Percentiles rank a stretch among this genome's conserved stretches.
Conservation (phyloP, 2,113 vertebrate genomes). For the Macheiramphus alcinus region DNA sequence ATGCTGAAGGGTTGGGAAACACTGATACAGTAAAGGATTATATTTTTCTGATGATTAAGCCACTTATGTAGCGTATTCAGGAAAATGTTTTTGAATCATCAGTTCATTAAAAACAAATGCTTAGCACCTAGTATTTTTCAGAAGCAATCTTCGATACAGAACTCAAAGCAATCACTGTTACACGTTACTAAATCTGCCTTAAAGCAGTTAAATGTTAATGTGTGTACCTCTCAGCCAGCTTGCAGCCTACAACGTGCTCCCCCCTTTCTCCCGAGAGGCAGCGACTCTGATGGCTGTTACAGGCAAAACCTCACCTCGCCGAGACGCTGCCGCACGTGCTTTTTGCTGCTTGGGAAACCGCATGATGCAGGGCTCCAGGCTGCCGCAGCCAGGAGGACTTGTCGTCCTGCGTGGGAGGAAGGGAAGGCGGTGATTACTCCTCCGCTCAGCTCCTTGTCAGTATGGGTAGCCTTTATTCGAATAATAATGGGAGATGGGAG, state of each 20-base stretch:
- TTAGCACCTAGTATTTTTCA: neutral
- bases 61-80: fast-evolving
- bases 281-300: neutral
- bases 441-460: neutral
- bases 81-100: neutral
- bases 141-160: neutral
- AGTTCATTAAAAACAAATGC: neutral
- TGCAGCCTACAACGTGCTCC: neutral
- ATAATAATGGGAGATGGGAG: neutral
- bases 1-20: neutral
- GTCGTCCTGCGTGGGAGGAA: neutral
- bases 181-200: neutral
- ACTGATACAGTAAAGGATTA: too few relatives aligned
- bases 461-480: neutral
- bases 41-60: neutral
- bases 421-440: neutral
- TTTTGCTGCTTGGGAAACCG: neutral
- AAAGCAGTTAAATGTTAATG: neutral
- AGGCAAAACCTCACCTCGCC: neutral
- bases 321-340: neutral
- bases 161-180: neutral
- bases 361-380: neutral
- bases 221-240: neutral
- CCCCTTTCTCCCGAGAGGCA: neutral
- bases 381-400: neutral